phyloP scores from a whole-genome alignment of 2,113 vertebrate genomes.

The Lepisosteus osseus region DNA sequence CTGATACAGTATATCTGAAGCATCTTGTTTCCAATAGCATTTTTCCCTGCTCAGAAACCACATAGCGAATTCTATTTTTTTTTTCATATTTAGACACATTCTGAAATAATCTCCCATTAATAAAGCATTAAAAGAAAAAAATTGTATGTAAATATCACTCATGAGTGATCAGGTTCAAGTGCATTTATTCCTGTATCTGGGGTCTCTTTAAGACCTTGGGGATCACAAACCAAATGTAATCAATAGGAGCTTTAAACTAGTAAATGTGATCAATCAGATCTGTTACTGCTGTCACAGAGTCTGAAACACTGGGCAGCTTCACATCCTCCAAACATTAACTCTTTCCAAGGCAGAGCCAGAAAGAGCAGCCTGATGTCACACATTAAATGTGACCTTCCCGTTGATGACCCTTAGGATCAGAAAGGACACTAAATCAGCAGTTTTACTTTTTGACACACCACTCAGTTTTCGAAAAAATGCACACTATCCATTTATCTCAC shows the following conservation, averaged over 20 bases:
- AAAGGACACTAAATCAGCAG: too few relatives aligned
- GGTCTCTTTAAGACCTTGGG: constrained; percentile 46
- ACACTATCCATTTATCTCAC: too few relatives aligned
- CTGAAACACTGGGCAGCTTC: constrained; percentile 51
- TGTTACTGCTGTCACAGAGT: constrained; percentile 62
- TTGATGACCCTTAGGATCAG: too few relatives aligned
- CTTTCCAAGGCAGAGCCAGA: constrained; percentile 19
- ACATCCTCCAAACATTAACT: constrained; percentile 51
- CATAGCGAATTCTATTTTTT: background rate
- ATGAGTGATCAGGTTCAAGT: constrained; percentile 57
- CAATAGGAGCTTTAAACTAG: constrained; percentile 71
- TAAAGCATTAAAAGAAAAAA: constrained; percentile 5
- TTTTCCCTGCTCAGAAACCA: constrained; percentile 45
- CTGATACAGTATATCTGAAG: constrained; percentile 37
- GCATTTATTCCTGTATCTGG: constrained; percentile 43
- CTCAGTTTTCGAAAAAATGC: too few relatives aligned
- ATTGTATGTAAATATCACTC: constrained; percentile 33
- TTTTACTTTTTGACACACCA: too few relatives aligned
- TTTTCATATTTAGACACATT: constrained; percentile 17
- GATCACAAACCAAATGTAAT: constrained; percentile 69
- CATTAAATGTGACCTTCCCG: too few relatives aligned
- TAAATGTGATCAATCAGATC: constrained; percentile 73
- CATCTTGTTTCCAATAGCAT: constrained; percentile 38
- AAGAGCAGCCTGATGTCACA: background rate
- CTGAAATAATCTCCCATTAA: background rate